Evolutionary conservation across 2,113 vertebrate genomes (phyloP).

Genomic region (Arenaria interpres): DNA sequence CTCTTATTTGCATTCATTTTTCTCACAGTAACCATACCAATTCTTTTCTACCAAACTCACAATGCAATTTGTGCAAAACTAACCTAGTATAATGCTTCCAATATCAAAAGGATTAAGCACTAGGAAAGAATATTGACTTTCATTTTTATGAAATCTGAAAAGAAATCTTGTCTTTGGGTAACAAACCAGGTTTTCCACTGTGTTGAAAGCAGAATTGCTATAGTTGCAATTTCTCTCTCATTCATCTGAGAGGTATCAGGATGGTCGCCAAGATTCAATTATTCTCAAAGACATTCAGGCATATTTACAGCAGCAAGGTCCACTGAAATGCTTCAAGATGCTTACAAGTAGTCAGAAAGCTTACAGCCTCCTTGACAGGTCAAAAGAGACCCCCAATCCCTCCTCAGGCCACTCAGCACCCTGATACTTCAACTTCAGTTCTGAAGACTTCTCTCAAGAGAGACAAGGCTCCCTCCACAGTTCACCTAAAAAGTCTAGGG

Average conservation of each 20-base stretch:
- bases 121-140: neutral
- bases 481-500: neutral
- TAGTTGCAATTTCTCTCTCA: neutral
- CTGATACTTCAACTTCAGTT: neutral
- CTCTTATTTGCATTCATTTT: slow-evolving; percentile 26
- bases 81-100: neutral
- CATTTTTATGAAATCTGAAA: neutral
- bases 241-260: neutral
- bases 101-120: neutral
- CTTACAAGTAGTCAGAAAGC: neutral
- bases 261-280: neutral
- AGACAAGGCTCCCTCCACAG: neutral
- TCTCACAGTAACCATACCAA: neutral
- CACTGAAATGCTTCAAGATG: neutral
- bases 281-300: neutral
- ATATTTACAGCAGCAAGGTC: neutral
- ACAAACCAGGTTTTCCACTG: neutral
- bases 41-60: neutral
- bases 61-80: slow-evolving; percentile 25
- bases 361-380: neutral
- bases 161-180: neutral
- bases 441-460: neutral
- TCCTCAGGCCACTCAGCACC: neutral
- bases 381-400: neutral
- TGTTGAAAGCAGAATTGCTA: neutral